Evolutionary conservation across 2,113 vertebrate species (phyloP), one percentile per base, ranked within the genome.

Genomic region (Myrmecobius fasciatus): DNA sequence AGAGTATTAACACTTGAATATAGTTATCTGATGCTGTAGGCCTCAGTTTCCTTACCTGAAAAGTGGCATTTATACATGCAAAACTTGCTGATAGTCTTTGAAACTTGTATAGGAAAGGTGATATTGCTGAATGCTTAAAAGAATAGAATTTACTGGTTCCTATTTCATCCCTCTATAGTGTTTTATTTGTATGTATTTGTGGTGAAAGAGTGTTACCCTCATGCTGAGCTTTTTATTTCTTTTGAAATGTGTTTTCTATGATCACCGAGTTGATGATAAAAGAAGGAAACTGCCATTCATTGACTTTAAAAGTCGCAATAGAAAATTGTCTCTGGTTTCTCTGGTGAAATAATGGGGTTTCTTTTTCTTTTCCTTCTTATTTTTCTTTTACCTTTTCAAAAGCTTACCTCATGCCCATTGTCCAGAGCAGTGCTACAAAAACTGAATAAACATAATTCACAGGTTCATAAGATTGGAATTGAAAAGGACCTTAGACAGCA

Each of bases 271-370:
- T 94, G 52, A 52, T 92, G 67, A 75, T 11, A 47, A 90, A 75
- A 47, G 92, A 96, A 91, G 51, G n/a, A 51, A 94, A 67, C 47
- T 89, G 5, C 67, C 3, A 53, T 92, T 95, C 67, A 83, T 94
- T n/a, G 95, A 90, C 91, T 93, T 97, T 94, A 95, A 93, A 98
- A 96, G 91, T 91, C 95, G 92, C 54, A 96, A 91, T 54, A 75
- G 17, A 60, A 97, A 93, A 52, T 89, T 75, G 51, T 94, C 43
- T 94, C 89, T 60, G 47, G n/a, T 96, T 97, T 90, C 97, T 97
- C 97, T 43, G 3, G 92, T 97, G 92, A 97, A 96, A 89, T 95
- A 89, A 92, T 95, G 54, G 25, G 2, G 28, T 92, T 8, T 49
- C 22, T 0, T 93, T 75, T 43, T 43, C 67, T 22, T 43, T 83